Base-by-base conservation (phyloP, 1,140 invertebrate genomes). In the Saccostrea glomerata region DNA sequence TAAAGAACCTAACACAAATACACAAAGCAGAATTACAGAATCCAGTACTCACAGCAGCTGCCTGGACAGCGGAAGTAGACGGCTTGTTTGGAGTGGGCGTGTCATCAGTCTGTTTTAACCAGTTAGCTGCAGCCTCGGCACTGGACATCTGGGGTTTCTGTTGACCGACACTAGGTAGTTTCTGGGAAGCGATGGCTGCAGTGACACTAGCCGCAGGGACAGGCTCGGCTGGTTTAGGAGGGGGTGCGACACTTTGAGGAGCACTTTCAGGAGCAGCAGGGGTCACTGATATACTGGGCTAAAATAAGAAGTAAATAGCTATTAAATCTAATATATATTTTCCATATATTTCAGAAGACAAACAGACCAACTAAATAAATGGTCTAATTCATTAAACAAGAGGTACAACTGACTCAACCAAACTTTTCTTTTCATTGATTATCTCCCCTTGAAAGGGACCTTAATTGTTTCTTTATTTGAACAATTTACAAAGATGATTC, bases 41-140 rank as follows among this genome's bases (percentile, higher is more conserved):
- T 5, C 5, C n/a, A 4, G 11, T 6, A 77, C 87, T 88, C 66
- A 88, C 84, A 60, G 83, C 82, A 58, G 83, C 87, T 13, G 87
- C 84, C 40, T 82, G 84, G 20, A 85, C 47, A 82, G 63, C 83
- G 0, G 82, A 56, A 66, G 86, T 47, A 13, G 63, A 83, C 1
- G 70, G 13, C 13, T 77, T 77, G 15, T 77, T 77, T 17, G 11
- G 11, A 30, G 88, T 73, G 47, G 90, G 77, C 55, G 92, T 92
- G 13, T 84, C 54, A 84, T 92, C 85, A 13, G 92, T 90, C 70
- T 89, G 87, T n/a, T 90, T 89, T 82, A 93, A 30, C 92, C 92
- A 93, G 55, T 90, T 91, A 40, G 92, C 91, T n/a, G 92, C 92
- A 54, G 92, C 92, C 56, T 93, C 86, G 47, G 87, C 83, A 85